Evolutionary conservation across 2,888 invertebrate species (phyloP), one percentile per base, ranked within the genome.

Genomic region (Habrosyne pyritoides): DNA sequence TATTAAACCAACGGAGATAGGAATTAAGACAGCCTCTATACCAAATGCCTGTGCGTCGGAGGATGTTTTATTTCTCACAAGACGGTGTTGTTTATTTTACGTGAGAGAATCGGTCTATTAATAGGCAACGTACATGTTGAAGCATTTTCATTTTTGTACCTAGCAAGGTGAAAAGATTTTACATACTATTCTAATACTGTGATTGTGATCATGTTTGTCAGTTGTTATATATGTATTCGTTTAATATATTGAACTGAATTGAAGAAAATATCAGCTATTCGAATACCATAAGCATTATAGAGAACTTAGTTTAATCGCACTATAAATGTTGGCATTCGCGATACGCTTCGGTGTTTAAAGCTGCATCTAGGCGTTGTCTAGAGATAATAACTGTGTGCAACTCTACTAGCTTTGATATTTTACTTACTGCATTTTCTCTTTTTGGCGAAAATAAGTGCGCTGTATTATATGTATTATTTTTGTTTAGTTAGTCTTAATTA

Each of bases 1-100:
- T 73, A 69, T 68, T 69, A 67, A 61, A 60, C 61, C 71, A 57
- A 64, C 56, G 48, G 66, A 65, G 66, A 72, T 73, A 68, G 61
- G 60, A 57, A 60, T 60, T 57, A 53, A 67, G 57, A 55, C 56
- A 52, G 52, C 24, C 52, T 59, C 52, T 50, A n/a, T n/a, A n/a
- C 26, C 26, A 26, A 49, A 26, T 42, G 42, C 42, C 42, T 42
- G 18, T 18, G 42, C 42, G 42, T 42, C 18, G 42, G 42, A 42
- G 42, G 18, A 42, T 42, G 42, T 63, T 57, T 67, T 56, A 63
- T 70, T 60, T 66, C 54, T 47, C 53, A 47, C 55, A 54, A 53
- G 59, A 51, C 67, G 55, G 55, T 64, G 59, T 54, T 59, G 65
- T 61, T 61, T 60, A 63, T 42, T 18, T 42, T 42, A 18, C n/a